phyloP scores from a whole-genome alignment of 2,113 vertebrate species.

The Crypturellus undulatus region DNA sequence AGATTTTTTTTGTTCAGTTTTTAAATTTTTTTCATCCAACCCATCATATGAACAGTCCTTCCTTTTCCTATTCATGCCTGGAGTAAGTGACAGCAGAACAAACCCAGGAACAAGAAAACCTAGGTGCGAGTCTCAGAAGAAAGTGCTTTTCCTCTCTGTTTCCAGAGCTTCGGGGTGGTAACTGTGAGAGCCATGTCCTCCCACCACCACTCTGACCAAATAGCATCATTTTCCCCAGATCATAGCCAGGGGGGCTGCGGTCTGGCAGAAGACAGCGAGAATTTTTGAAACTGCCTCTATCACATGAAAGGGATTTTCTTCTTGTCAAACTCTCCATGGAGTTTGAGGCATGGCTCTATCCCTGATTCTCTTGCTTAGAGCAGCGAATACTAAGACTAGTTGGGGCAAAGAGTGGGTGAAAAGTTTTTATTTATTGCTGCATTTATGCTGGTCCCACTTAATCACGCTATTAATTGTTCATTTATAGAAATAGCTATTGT shows the following conservation, averaged over 20 bases:
- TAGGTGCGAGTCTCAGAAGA: neutral
- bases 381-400: neutral
- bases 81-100: neutral
- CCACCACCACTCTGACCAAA: neutral
- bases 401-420: neutral
- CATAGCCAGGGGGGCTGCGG: neutral
- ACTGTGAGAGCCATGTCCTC: neutral
- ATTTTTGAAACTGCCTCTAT: neutral
- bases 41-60: neutral
- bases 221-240: neutral
- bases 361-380: neutral
- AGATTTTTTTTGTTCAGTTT: neutral
- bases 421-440: neutral
- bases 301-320: neutral
- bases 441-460: neutral
- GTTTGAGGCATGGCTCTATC: neutral
- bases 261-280: neutral
- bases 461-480: neutral
- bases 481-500: neutral
- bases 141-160: neutral
- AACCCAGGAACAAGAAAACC: neutral
- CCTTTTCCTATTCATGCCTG: neutral
- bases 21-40: neutral
- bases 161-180: rapidly evolving
- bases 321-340: neutral